Evolutionary conservation across 2,797 vertebrate species (phyloP), one percentile per base, ranked within the genome.

Genomic region (Eurystomus glaucurus): DNA sequence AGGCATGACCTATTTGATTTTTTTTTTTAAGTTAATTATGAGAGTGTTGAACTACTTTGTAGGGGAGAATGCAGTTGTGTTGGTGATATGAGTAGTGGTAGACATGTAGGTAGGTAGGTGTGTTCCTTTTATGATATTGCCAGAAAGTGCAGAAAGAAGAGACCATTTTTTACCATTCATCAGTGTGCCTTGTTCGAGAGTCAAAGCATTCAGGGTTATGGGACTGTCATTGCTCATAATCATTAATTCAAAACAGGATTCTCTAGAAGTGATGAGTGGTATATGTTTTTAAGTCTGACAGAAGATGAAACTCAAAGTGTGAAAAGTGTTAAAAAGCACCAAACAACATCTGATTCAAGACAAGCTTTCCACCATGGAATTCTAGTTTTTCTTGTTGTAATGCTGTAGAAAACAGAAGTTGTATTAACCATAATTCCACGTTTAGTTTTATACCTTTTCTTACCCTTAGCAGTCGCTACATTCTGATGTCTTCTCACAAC

Each of bases 301-400:
- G 60, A 69, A 43, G 58, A 95, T 39, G 52, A 92, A 97, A 97
- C 46, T 89, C 33, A 57, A 29, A 57, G 54, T 65, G 75, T 87
- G 79, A 95, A 69, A 39, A 86, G 25, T 35, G 51, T 35, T 68
- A 66, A 61, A 61, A 84, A 64, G 26, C 75, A 87, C 9, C 7
- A 14, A 64, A 95, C 52, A 92, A 78, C 6, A 52, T 55, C 41
- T 84, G 82, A 75, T 89, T 93, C 14, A 45, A 50, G 78, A 60
- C 52, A 80, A 51, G 23, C 2, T 60, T 85, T 81, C 50, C 68
- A 71, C 55, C 19, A 28, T 21, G 70, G n/a, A 52, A 66, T 80
- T 89, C 19, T 86, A 85, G 37, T 68, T 93, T 91, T 69, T 76
- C 51, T 81, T 86, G 70, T 80, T 93, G 76, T 68, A 90, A 85